Percentiles rank a stretch among this genome's conserved stretches.
These are phyloP conservation scores for Procambarus virginalis DNA, from an alignment of 1,140 invertebrate species.

Conservation along the genomic window DNA sequence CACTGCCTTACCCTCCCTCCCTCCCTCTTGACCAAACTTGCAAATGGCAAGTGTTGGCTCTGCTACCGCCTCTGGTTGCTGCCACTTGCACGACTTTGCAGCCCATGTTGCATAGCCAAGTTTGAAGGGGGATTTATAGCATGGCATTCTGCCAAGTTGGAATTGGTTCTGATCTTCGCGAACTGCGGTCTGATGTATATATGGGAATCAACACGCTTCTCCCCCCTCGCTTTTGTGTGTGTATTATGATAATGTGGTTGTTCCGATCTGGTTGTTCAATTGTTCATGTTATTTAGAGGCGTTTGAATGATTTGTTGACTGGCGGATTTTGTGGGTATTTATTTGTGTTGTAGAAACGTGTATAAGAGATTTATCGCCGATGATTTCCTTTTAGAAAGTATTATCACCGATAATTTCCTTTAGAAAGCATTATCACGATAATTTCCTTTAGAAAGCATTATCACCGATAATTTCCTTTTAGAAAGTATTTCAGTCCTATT, in stretches of 20 bases:
- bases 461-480: no score
- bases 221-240: background rate
- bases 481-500: no score
- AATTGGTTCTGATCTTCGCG: background rate
- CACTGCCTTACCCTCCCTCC: background rate
- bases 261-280: no score
- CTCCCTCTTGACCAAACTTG: background rate
- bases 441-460: no score
- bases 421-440: no score
- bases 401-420: no score
- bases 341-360: no score
- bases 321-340: no score
- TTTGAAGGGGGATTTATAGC: conserved; percentile 9
- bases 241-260: background rate
- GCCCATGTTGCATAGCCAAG: background rate
- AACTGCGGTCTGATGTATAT: background rate
- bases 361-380: no score
- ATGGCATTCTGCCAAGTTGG: background rate
- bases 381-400: no score
- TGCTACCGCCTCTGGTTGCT: background rate
- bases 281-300: no score
- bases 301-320: no score
- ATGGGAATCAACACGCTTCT: background rate
- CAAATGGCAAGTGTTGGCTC: background rate
- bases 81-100: background rate